phyloP scores from a whole-genome alignment of 2,888 invertebrate species.

The Phytoseiulus persimilis region DNA sequence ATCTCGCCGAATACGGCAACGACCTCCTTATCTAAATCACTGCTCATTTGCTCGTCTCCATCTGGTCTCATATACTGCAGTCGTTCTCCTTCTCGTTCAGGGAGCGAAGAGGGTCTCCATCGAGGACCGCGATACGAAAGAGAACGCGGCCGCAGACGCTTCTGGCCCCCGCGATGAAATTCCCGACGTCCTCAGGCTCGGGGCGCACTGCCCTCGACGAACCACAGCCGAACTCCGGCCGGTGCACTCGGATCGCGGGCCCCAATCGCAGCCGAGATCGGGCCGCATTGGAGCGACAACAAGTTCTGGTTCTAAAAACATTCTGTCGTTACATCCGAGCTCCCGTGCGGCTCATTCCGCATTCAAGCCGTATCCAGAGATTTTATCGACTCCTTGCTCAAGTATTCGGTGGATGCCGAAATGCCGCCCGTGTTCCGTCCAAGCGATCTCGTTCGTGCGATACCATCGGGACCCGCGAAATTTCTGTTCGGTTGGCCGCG shows the following conservation, averaged over 20 bases:
- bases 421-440: neutral
- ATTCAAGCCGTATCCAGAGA: neutral
- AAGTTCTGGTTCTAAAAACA: neutral
- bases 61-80: neutral
- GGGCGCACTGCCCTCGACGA: too few relatives aligned
- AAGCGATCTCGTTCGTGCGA: neutral
- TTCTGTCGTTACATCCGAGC: neutral
- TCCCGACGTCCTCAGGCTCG: too few relatives aligned
- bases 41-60: neutral
- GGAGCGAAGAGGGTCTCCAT: too few relatives aligned
- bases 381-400: neutral
- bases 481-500: too few relatives aligned
- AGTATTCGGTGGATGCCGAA: neutral
- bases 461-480: neutral
- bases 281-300: neutral
- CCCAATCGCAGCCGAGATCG: too few relatives aligned
- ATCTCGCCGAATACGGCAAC: neutral
- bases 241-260: too few relatives aligned
- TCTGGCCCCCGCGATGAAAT: too few relatives aligned
- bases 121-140: too few relatives aligned
- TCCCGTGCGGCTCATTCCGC: neutral
- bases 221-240: too few relatives aligned
- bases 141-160: too few relatives aligned
- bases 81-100: neutral
- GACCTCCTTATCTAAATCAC: neutral